These are phyloP conservation scores for Lagorchestes hirsutus DNA, from an alignment of 2,797 vertebrate genomes.

Conservation along the genomic window DNA sequence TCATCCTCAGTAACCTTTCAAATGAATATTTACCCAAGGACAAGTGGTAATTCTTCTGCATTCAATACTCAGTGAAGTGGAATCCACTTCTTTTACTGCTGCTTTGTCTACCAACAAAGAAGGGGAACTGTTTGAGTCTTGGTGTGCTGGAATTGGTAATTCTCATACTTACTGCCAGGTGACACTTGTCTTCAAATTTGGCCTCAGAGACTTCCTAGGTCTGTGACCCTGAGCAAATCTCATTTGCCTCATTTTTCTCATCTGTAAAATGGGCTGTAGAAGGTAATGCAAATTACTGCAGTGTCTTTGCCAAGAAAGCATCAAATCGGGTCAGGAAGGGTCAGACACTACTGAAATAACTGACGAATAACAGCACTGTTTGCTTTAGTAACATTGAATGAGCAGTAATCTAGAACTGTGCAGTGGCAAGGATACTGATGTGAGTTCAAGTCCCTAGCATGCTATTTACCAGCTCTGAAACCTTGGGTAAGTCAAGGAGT, in stretches of 20 bases:
- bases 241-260: background rate
- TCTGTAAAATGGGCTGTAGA: too few species aligned
- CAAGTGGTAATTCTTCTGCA: background rate
- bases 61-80: background rate
- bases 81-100: background rate
- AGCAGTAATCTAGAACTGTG: too few species aligned
- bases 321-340: too few species aligned
- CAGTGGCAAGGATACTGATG: too few species aligned
- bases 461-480: background rate
- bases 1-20: background rate
- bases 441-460: background rate
- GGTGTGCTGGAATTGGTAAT: background rate
- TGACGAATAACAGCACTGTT: too few species aligned
- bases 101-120: background rate
- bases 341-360: too few species aligned
- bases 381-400: too few species aligned
- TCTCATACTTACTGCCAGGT: background rate
- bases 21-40: background rate
- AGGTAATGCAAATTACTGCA: too few species aligned
- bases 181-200: too few species aligned
- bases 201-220: background rate
- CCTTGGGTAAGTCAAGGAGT: background rate
- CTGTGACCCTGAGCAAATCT: background rate
- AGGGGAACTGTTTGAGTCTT: conserved; percentile 1
- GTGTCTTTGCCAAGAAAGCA: too few species aligned